phyloP scores from a whole-genome alignment of 2,888 invertebrate genomes.

The Zootermopsis nevadensis region DNA sequence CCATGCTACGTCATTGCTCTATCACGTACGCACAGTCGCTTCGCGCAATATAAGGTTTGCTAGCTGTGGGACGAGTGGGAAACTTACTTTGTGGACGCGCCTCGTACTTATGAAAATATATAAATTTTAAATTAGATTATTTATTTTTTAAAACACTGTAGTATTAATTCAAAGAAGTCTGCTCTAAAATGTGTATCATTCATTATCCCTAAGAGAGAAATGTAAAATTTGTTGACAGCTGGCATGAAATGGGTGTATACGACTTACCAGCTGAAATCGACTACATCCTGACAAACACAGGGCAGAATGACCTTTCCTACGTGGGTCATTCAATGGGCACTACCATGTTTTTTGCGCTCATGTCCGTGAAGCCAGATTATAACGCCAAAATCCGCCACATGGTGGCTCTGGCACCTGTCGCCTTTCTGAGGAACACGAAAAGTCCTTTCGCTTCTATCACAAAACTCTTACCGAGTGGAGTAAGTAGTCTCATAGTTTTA shows the following conservation, averaged over 20 bases:
- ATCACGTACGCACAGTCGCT: no score
- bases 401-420: slow-evolving; percentile 46
- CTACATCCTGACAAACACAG: slow-evolving; percentile 9
- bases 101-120: no score
- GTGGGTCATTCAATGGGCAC: slow-evolving; percentile 41
- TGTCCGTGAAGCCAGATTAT: slow-evolving; percentile 8
- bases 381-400: slow-evolving; percentile 42
- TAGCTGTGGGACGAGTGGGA: no score
- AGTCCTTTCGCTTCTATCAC: not conserved
- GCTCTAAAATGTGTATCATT: not conserved
- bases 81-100: no score
- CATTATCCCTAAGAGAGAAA: no score
- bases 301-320: slow-evolving; percentile 4
- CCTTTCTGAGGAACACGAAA: slow-evolving; percentile 13
- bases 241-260: slow-evolving; percentile 42
- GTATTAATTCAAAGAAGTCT: no score
- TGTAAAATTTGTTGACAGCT: not conserved
- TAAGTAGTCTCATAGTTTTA: not conserved
- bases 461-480: not conserved
- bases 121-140: no score
- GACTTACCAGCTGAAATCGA: slow-evolving; percentile 36
- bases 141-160: no score
- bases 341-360: slow-evolving; percentile 28
- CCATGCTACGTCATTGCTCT: no score
- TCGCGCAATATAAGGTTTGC: no score